Conservation (phyloP, 2,113 vertebrate genomes). For the Microtus richardsoni region DNA sequence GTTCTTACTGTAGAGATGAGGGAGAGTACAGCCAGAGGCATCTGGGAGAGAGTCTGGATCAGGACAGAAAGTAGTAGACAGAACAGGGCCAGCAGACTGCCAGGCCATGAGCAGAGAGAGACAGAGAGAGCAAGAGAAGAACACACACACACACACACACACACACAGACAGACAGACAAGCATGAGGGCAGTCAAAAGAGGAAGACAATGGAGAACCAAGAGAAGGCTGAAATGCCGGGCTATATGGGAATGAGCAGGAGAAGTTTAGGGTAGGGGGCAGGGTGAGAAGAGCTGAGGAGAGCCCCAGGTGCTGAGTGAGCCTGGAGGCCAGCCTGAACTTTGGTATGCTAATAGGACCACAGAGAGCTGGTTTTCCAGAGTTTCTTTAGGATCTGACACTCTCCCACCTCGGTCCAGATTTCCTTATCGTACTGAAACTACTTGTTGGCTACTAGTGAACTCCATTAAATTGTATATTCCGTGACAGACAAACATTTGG, state of each 20-base stretch:
- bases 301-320: background rate
- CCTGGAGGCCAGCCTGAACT: background rate
- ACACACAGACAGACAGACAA: too few species aligned
- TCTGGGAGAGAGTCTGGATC: background rate
- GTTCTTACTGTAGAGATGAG: background rate
- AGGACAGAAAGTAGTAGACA: background rate
- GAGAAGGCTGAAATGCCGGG: background rate
- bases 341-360: background rate
- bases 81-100: background rate
- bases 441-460: background rate
- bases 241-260: background rate
- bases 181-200: background rate
- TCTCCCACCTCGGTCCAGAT: background rate
- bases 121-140: background rate
- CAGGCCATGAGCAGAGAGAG: background rate
- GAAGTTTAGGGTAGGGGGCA: background rate
- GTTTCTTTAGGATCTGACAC: background rate
- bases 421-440: background rate
- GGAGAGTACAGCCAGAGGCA: background rate
- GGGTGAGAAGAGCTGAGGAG: background rate
- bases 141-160: background rate
- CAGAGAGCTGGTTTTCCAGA: background rate
- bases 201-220: background rate
- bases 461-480: background rate
- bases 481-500: background rate